A percentile compares a stretch with the other conserved stretches of the same genome.
These are phyloP conservation scores for Rhabdomys pumilio DNA, from an alignment of 2,797 vertebrate genomes.

Conservation along the genomic window DNA sequence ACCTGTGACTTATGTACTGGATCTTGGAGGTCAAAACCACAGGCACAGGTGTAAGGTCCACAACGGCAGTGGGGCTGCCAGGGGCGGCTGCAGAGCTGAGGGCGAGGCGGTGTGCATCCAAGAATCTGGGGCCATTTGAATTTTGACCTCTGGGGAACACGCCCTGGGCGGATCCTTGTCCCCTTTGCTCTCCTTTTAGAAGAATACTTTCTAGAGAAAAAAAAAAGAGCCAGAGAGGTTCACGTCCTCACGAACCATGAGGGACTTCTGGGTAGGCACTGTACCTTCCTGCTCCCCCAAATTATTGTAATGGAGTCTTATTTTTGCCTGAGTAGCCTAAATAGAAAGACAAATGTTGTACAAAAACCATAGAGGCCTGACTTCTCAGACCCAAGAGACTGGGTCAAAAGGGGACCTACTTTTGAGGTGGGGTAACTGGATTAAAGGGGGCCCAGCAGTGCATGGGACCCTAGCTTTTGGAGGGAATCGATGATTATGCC, in stretches of 20 bases:
- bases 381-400: background rate
- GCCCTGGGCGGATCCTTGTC: background rate
- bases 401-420: background rate
- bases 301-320: background rate
- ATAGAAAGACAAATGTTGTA: background rate
- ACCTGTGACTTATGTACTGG: background rate
- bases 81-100: background rate
- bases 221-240: background rate
- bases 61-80: background rate
- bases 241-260: background rate
- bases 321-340: background rate
- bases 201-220: background rate
- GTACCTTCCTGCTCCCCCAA: background rate
- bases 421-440: background rate
- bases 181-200: background rate
- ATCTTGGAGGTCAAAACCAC: background rate
- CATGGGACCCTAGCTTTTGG: background rate
- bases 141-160: constrained; percentile 17
- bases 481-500: background rate
- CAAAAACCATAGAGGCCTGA: background rate
- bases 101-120: background rate
- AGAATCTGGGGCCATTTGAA: background rate
- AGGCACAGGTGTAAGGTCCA: background rate
- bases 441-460: background rate
- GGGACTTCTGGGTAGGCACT: constrained; percentile 16